These are phyloP conservation scores for Carpatolechia fugitivella DNA, from an alignment of 2,888 invertebrate species.

Conservation along the genomic window DNA sequence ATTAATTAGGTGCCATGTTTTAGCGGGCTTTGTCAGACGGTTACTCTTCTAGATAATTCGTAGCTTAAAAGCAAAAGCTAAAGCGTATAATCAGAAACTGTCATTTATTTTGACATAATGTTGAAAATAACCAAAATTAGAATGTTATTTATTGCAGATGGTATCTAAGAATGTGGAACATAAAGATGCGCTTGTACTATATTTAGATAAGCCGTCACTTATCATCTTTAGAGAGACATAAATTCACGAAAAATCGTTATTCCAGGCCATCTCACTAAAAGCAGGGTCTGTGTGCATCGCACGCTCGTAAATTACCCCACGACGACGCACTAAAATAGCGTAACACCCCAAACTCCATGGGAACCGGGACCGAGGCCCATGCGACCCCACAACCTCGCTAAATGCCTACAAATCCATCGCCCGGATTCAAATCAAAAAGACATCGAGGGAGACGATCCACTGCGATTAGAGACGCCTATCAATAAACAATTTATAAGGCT, in stretches of 20 bases:
- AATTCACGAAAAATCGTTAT: conserved; percentile 65
- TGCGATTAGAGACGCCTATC: conserved; percentile 68
- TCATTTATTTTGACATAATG: no score
- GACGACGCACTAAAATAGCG: conserved; percentile 76
- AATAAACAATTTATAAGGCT: conserved; percentile 68
- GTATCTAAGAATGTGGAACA: neutral
- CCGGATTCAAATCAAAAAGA: conserved; percentile 68
- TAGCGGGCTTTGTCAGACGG: no score
- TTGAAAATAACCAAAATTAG: no score
- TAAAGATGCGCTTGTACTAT: neutral
- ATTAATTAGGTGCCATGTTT: no score
- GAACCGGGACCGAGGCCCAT: conserved; percentile 51
- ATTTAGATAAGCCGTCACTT: conserved; percentile 29
- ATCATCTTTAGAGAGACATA: conserved; percentile 54
- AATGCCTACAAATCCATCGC: conserved; percentile 71
- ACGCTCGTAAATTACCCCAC: conserved; percentile 69
- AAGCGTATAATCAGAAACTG: no score
- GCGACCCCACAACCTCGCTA: conserved; percentile 56
- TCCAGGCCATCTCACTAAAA: conserved; percentile 67
- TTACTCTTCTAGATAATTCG: no score
- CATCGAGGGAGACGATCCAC: conserved; percentile 56
- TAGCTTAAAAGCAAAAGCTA: no score
- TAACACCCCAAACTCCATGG: conserved; percentile 73
- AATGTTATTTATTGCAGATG: neutral
- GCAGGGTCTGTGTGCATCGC: conserved; percentile 60